A percentile compares a stretch with the other conserved stretches of the same genome.
Evolutionary conservation across 2,888 invertebrate species (phyloP).

Genomic region (Drosophila aldrichi): DNA sequence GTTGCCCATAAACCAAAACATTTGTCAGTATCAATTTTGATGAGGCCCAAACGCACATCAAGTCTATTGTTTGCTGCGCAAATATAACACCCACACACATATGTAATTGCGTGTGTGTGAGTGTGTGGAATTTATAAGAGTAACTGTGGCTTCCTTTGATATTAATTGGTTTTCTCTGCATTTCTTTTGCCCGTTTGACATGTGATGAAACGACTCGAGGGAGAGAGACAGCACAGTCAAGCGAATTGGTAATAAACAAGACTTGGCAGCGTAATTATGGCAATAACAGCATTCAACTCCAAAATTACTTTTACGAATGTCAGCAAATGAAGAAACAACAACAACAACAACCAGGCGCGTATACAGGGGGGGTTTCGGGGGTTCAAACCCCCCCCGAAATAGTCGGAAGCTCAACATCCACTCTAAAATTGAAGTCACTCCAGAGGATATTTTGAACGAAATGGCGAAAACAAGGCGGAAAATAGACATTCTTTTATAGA

Average conservation of each 20-base stretch:
- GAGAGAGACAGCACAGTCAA: slow-evolving; percentile 29
- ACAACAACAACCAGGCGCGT: background rate
- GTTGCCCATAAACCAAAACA: slow-evolving; percentile 69
- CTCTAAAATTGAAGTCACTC: too few species aligned
- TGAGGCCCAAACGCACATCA: slow-evolving; percentile 49
- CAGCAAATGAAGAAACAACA: background rate
- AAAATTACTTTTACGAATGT: slow-evolving; percentile 16
- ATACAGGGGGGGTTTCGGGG: too few species aligned
- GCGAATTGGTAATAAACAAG: slow-evolving; percentile 36
- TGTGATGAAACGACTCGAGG: slow-evolving; percentile 48
- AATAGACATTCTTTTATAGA: too few species aligned
- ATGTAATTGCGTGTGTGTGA: slow-evolving; percentile 1
- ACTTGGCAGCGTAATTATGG: slow-evolving; percentile 33
- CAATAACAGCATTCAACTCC: slow-evolving; percentile 17
- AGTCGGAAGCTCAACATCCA: too few species aligned
- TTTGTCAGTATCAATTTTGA: slow-evolving; percentile 76
- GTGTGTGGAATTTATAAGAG: slow-evolving; percentile 55
- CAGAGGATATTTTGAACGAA: too few species aligned
- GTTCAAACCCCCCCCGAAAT: too few species aligned
- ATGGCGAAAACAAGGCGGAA: too few species aligned
- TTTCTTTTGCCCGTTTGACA: slow-evolving; percentile 20
- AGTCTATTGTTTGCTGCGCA: slow-evolving; percentile 67
- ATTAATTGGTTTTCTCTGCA: slow-evolving; percentile 67
- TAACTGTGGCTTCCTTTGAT: slow-evolving; percentile 37
- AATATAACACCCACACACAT: slow-evolving; percentile 38